Percentiles rank a stretch among this genome's conserved stretches.
Evolutionary conservation across 2,113 vertebrate genomes (phyloP).

Genomic region (Panthera leo): DNA sequence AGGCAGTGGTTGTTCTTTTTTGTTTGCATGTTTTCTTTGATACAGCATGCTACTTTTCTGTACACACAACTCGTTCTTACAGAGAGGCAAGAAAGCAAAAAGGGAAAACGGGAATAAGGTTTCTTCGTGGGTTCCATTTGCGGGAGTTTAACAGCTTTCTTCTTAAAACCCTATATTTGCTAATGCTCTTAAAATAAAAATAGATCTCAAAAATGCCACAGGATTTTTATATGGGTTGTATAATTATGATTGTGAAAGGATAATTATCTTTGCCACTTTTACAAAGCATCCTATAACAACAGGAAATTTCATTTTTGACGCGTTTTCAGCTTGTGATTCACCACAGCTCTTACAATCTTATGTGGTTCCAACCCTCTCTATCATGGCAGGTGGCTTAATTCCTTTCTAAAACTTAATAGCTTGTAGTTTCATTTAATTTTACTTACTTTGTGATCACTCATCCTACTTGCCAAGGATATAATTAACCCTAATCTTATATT

Average conservation of each 20-base stretch:
- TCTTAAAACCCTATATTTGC: constrained; percentile 26
- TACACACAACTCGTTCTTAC: not conserved
- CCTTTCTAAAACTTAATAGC: constrained; percentile 35
- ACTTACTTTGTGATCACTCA: not conserved
- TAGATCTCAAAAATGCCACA: not conserved
- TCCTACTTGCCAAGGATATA: constrained; percentile 5
- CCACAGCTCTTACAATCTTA: not conserved
- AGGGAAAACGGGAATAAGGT: not conserved
- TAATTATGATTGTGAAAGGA: not conserved
- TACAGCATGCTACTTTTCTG: not conserved
- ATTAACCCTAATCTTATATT: constrained; percentile 34
- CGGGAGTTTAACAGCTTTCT: not conserved
- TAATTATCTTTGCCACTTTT: constrained; percentile 1
- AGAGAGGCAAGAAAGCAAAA: constrained; percentile 23
- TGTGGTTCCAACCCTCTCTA: not conserved
- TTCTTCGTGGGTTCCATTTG: not conserved
- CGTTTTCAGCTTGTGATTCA: constrained; percentile 39
- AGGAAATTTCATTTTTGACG: not conserved
- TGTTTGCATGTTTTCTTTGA: constrained; percentile 21
- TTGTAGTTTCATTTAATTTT: constrained; percentile 5
- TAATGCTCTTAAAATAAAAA: constrained; percentile 44
- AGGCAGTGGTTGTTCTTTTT: not conserved
- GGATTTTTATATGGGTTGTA: constrained; percentile 27
- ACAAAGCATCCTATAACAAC: not conserved
- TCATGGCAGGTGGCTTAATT: not conserved